Evolutionary conservation across 2,888 invertebrate genomes (phyloP).

Genomic region (Pomacea canaliculata): DNA sequence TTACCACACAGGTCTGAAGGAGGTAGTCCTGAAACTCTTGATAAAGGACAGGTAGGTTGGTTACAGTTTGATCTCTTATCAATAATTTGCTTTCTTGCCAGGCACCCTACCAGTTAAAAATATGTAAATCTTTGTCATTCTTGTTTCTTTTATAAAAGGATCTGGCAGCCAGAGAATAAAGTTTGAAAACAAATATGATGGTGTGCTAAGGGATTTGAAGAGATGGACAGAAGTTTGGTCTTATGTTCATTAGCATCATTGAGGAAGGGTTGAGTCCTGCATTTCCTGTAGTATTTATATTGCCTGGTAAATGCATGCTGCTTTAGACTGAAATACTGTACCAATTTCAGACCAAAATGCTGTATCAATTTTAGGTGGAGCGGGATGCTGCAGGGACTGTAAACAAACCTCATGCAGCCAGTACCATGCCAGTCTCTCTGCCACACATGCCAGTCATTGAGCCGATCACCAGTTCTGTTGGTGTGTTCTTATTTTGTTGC

Average conservation of each 20-base stretch:
- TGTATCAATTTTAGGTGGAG: neutral
- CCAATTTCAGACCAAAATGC: neutral
- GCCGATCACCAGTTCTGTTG: slow-evolving; percentile 32
- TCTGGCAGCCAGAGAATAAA: too few relatives aligned
- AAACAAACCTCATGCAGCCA: neutral
- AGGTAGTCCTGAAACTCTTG: neutral
- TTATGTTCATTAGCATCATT: too few relatives aligned
- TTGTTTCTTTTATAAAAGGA: too few relatives aligned
- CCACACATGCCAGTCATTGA: slow-evolving; percentile 24
- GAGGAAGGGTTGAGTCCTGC: too few relatives aligned
- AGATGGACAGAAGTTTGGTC: too few relatives aligned
- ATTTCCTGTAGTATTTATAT: too few relatives aligned
- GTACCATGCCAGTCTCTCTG: slow-evolving; percentile 1
- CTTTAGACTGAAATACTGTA: too few relatives aligned
- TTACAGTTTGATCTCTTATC: neutral
- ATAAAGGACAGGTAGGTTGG: neutral
- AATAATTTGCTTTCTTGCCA: neutral
- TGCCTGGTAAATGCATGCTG: too few relatives aligned
- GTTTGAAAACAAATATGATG: too few relatives aligned
- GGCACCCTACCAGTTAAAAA: neutral
- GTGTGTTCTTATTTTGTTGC: slow-evolving; percentile 16
- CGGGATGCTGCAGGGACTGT: neutral
- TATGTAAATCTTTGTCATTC: too few relatives aligned
- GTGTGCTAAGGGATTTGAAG: too few relatives aligned
- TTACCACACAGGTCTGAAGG: neutral